These are phyloP conservation scores for Podabrus alpinus DNA, from an alignment of 2,888 invertebrate species.

Conservation along the genomic window DNA sequence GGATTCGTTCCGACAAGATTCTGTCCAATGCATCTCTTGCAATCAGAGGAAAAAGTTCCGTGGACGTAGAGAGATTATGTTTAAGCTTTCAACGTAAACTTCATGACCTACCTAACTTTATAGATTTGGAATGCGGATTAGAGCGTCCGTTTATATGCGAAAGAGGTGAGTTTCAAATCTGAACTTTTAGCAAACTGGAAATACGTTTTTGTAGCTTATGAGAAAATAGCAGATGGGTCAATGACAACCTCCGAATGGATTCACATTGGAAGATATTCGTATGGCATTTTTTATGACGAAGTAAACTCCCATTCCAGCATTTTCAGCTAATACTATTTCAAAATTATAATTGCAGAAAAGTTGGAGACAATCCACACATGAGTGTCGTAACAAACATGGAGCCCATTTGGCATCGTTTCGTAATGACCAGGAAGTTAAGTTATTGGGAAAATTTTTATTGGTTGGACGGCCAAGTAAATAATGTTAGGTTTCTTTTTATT, in stretches of 20 bases:
- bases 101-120: conserved; percentile 53
- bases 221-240: not conserved
- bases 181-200: not conserved
- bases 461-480: conserved; percentile 21
- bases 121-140: conserved; percentile 58
- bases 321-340: not conserved
- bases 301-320: not conserved
- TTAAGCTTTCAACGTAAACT: not conserved
- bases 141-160: conserved; percentile 45
- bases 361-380: conserved; percentile 9
- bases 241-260: conserved; percentile 15
- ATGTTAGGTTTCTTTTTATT: not conserved
- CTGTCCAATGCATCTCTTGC: not conserved
- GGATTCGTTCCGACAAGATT: not conserved
- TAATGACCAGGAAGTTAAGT: not conserved
- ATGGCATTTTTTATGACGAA: conserved; percentile 17
- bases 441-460: conserved; percentile 5
- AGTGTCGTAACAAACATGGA: conserved; percentile 8
- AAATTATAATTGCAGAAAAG: conserved; percentile 10
- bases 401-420: conserved; percentile 15
- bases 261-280: conserved; percentile 53
- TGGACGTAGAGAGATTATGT: not conserved
- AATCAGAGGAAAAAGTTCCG: not conserved
- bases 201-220: conserved; percentile 8
- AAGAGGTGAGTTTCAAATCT: conserved; percentile 2